These are phyloP conservation scores for Dryococelus australis DNA, from an alignment of 2,888 invertebrate species.

Conservation along the genomic window DNA sequence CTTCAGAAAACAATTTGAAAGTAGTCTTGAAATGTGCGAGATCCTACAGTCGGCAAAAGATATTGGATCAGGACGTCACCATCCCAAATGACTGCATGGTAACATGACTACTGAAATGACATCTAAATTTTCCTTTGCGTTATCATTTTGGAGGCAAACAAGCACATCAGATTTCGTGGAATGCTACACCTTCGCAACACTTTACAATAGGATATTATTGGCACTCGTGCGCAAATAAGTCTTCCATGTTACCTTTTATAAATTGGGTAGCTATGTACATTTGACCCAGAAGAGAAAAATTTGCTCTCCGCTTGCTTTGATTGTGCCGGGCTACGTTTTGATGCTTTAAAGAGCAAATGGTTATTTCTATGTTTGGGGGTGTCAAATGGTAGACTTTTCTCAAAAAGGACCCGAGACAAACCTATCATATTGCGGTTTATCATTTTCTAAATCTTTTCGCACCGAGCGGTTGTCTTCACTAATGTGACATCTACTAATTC, in stretches of 20 bases:
- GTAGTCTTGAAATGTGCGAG: not conserved
- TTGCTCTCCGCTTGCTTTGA: not conserved
- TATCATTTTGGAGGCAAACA: no score
- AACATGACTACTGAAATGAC: not conserved
- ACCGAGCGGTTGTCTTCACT: not conserved
- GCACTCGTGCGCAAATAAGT: not conserved
- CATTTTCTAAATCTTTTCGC: not conserved
- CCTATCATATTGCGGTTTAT: not conserved
- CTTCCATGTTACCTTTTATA: not conserved
- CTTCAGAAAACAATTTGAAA: not conserved
- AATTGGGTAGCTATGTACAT: conserved; percentile 11
- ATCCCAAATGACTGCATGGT: conserved; percentile 10
- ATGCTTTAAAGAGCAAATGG: not conserved
- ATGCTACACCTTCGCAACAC: not conserved
- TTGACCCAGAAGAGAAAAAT: no score
- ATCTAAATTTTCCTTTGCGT: not conserved
- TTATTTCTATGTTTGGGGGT: not conserved
- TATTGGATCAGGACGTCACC: not conserved
- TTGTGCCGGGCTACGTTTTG: not conserved
- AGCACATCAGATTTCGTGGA: no score
- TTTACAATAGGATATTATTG: conserved; percentile 7
- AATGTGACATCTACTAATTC: not conserved
- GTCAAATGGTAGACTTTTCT: no score
- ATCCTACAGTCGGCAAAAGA: not conserved
- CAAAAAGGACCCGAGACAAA: not conserved